Percentiles rank a stretch among this genome's conserved stretches.
phyloP scores from a whole-genome alignment of 2,888 invertebrate species.

The Lithophane leautieri region DNA sequence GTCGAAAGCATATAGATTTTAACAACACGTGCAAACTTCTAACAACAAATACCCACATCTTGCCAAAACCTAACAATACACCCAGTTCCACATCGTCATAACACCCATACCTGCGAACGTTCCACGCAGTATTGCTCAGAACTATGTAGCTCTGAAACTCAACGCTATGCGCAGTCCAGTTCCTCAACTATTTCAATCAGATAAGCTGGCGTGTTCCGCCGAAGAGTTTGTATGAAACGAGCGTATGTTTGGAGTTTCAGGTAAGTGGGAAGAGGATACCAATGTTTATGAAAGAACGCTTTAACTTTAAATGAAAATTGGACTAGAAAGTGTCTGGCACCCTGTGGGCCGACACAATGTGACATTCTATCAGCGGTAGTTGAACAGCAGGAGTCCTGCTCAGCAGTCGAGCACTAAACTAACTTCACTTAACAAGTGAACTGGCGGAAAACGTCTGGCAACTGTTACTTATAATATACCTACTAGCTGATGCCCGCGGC shows the following conservation, averaged over 20 bases:
- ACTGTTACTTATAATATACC: too few relatives aligned
- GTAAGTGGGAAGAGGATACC: neutral
- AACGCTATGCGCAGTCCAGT: slow-evolving; percentile 38
- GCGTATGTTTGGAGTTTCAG: neutral
- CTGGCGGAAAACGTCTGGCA: too few relatives aligned
- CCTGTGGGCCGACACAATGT: neutral
- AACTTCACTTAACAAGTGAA: too few relatives aligned
- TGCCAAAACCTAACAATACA: neutral
- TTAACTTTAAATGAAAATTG: neutral
- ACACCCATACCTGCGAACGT: slow-evolving; percentile 4
- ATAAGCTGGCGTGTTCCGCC: slow-evolving; percentile 19
- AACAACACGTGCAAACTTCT: neutral
- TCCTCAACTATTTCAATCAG: slow-evolving; percentile 53
- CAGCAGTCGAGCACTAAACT: too few relatives aligned
- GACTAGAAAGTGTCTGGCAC: neutral
- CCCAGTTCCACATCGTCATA: neutral
- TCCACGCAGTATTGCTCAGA: slow-evolving; percentile 11
- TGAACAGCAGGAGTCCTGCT: too few relatives aligned
- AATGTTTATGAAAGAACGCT: neutral
- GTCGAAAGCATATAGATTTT: too few relatives aligned
- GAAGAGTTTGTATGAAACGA: slow-evolving; percentile 34
- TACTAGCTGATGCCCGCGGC: too few relatives aligned
- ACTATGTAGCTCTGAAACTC: slow-evolving; percentile 34
- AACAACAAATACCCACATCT: neutral
- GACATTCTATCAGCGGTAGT: too few relatives aligned